Percentiles rank a stretch among this genome's conserved stretches.
Evolutionary conservation across 2,888 invertebrate species (phyloP).

Genomic region (Campoplex nolae): DNA sequence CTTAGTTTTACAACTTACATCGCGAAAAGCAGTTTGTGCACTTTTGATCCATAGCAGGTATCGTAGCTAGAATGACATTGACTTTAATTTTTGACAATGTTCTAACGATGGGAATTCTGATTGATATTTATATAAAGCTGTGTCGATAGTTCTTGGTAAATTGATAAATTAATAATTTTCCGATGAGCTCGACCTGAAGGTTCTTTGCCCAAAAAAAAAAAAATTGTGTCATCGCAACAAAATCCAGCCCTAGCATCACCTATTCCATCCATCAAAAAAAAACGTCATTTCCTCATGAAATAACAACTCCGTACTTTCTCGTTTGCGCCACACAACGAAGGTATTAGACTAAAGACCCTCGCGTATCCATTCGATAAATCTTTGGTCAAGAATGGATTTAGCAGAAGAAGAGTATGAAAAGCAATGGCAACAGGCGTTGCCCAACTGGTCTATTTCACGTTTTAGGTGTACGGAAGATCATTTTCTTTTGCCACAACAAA

Average conservation of each 20-base stretch:
- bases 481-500: slow-evolving; percentile 42
- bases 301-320: not conserved
- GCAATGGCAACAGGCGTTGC: slow-evolving; percentile 20
- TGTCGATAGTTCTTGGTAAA: not conserved
- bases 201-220: too few relatives aligned
- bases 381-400: slow-evolving; percentile 34
- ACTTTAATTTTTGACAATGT: not conserved
- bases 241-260: slow-evolving; percentile 15
- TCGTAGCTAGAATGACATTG: not conserved
- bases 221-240: not conserved
- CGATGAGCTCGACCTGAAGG: not conserved
- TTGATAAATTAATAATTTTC: not conserved
- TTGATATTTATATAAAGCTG: not conserved
- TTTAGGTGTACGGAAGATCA: slow-evolving; percentile 39
- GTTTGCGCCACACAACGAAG: slow-evolving; percentile 30
- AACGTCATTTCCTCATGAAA: slow-evolving; percentile 12
- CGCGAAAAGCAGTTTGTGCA: not conserved
- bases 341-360: slow-evolving; percentile 8
- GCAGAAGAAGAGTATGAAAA: slow-evolving; percentile 19
- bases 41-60: not conserved
- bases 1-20: not conserved
- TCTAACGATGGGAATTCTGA: not conserved
- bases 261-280: slow-evolving; percentile 4
- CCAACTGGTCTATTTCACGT: slow-evolving; percentile 23
- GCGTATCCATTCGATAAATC: slow-evolving; percentile 51